Conservation (phyloP, 1,140 invertebrate genomes). For the Drosophila triauraria region DNA sequence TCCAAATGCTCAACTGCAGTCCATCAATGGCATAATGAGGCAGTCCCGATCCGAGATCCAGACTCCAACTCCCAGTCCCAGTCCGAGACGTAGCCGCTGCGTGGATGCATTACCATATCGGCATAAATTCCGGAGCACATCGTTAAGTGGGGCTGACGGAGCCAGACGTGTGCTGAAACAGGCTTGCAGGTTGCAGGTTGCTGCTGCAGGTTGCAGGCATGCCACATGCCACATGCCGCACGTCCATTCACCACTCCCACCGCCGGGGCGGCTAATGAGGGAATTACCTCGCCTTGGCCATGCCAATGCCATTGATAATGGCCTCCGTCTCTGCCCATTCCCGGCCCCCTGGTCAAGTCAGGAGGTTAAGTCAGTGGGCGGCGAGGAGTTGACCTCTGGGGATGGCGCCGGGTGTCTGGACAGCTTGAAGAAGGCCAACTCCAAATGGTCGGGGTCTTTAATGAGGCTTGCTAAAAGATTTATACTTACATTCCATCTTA, state of each 20-base stretch:
- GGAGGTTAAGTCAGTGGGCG: slow-evolving; percentile 34
- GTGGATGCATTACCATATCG: slow-evolving; percentile 82
- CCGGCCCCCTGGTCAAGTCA: neutral
- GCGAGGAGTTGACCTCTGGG: slow-evolving; percentile 10
- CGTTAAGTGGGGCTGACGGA: slow-evolving; percentile 77
- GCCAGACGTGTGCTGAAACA: slow-evolving; percentile 46
- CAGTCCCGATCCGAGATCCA: slow-evolving; percentile 52
- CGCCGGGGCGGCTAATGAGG: slow-evolving; percentile 59
- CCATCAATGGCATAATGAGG: slow-evolving; percentile 84
- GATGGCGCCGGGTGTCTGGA: neutral
- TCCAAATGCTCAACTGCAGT: slow-evolving; percentile 84
- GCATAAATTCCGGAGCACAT: slow-evolving; percentile 84
- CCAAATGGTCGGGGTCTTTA: neutral
- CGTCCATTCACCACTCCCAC: slow-evolving; percentile 36
- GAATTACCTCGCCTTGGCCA: slow-evolving; percentile 56
- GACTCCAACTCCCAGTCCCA: slow-evolving; percentile 32
- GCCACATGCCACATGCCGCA: slow-evolving; percentile 20
- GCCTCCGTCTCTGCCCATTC: neutral
- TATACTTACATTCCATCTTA: neutral
- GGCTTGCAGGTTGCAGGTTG: slow-evolving; percentile 28
- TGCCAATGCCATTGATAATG: slow-evolving; percentile 65
- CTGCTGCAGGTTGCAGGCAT: slow-evolving; percentile 13
- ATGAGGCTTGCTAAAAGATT: neutral
- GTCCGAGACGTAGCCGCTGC: slow-evolving; percentile 39
- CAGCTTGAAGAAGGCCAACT: neutral